Evolutionary conservation across 2,113 vertebrate genomes (phyloP).

Genomic region (Oreocharis arfaki): DNA sequence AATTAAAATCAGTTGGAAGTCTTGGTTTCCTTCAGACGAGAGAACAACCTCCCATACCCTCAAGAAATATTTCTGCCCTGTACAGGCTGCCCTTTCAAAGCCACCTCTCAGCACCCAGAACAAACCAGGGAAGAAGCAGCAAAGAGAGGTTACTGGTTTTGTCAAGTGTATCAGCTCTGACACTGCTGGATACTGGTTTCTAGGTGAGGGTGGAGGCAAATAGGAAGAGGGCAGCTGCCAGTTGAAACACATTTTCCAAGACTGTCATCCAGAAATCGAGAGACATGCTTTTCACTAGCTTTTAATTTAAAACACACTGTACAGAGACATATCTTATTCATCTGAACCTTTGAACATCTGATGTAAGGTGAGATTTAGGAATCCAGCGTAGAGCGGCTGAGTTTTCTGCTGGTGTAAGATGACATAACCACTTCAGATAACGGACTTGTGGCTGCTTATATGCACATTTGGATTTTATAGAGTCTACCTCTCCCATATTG

Average conservation of each 20-base stretch:
- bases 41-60: slow-evolving; percentile 32
- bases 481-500: neutral
- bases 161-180: neutral
- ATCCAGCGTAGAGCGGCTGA: slow-evolving; percentile 35
- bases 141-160: neutral
- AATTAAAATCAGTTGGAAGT: slow-evolving; percentile 71
- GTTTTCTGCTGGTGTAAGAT: slow-evolving; percentile 57
- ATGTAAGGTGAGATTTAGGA: slow-evolving; percentile 63
- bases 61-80: slow-evolving; percentile 39
- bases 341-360: slow-evolving; percentile 66
- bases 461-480: slow-evolving; percentile 53
- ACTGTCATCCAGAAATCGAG: slow-evolving; percentile 47
- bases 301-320: slow-evolving; percentile 65
- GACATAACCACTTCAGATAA: slow-evolving; percentile 55
- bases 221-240: slow-evolving; percentile 14
- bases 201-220: slow-evolving; percentile 5
- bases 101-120: slow-evolving; percentile 9
- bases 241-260: slow-evolving; percentile 56
- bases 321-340: slow-evolving; percentile 52
- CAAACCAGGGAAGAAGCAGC: neutral
- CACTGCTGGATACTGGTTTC: neutral
- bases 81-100: slow-evolving; percentile 42
- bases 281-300: slow-evolving; percentile 45
- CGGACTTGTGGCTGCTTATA: neutral
- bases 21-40: slow-evolving; percentile 47